Conservation (phyloP, 1,140 invertebrate genomes). For the Bombus superbus region DNA sequence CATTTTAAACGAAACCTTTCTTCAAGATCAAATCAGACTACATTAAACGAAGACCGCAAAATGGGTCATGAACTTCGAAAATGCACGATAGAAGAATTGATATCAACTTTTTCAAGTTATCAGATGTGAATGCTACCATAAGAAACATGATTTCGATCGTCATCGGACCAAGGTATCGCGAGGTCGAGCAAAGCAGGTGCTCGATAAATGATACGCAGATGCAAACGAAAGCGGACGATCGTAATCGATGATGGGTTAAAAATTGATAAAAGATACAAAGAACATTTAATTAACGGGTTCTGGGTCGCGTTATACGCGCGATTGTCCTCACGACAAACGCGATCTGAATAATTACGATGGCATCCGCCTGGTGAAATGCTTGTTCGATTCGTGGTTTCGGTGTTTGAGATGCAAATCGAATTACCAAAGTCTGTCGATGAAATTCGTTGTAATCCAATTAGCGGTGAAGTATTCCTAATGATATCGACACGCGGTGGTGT, state of each 20-base stretch:
- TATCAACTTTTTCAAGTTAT: neutral
- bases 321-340: conserved; percentile 16
- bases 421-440: neutral
- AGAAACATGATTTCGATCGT: neutral
- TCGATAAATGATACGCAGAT: conserved; percentile 44
- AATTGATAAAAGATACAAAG: conserved; percentile 44
- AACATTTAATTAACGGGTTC: conserved; percentile 46
- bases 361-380: neutral
- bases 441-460: conserved; percentile 38
- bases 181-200: conserved; percentile 25
- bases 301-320: conserved; percentile 12
- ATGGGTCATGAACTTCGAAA: neutral
- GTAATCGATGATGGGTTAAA: conserved; percentile 13
- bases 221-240: conserved; percentile 13
- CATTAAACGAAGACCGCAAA: too few relatives aligned
- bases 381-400: conserved; percentile 31
- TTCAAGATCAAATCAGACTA: too few relatives aligned
- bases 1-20: neutral
- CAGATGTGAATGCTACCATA: neutral
- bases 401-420: conserved; percentile 32
- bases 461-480: neutral
- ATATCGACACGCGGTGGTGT: neutral
- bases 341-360: conserved; percentile 38
- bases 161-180: neutral
- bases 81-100: neutral